These are phyloP conservation scores for Auanema sp. DNA, from an alignment of 2,888 invertebrate genomes.

Conservation along the genomic window DNA sequence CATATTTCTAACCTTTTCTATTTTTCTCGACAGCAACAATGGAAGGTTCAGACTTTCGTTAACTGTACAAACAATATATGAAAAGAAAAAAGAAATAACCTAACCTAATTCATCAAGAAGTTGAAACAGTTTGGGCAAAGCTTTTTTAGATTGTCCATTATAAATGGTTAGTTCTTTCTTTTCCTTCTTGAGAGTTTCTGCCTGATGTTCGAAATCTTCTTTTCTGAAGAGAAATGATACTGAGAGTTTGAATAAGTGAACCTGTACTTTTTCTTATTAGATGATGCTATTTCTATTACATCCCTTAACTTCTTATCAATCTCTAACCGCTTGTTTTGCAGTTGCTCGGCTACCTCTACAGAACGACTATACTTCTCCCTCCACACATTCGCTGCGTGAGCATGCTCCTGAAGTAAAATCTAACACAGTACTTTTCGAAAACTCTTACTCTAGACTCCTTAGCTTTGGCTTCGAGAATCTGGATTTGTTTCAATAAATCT, in stretches of 20 bases:
- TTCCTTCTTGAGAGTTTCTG: not conserved
- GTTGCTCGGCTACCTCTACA: constrained; percentile 1
- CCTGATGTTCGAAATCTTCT: not conserved
- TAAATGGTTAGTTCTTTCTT: not conserved
- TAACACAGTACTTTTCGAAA: not conserved
- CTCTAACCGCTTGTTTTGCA: not conserved
- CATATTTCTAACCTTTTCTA: not conserved
- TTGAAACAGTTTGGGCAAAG: not conserved
- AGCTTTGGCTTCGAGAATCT: not conserved
- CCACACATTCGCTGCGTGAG: not conserved
- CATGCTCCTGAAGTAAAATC: not conserved
- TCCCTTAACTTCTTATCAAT: not conserved
- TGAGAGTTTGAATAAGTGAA: not conserved
- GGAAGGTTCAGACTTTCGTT: not conserved
- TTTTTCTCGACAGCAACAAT: not conserved
- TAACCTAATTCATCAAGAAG: not conserved
- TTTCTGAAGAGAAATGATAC: not conserved
- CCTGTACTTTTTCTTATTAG: not conserved
- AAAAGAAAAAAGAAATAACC: not conserved
- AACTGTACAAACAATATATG: not conserved
- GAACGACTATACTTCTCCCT: constrained; percentile 2
- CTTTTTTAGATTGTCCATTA: not conserved
- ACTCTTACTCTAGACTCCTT: not conserved
- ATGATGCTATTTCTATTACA: not conserved
- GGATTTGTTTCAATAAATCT: not conserved